Base-by-base conservation (phyloP, 2,113 vertebrate genomes). In the Eidolon helvum region DNA sequence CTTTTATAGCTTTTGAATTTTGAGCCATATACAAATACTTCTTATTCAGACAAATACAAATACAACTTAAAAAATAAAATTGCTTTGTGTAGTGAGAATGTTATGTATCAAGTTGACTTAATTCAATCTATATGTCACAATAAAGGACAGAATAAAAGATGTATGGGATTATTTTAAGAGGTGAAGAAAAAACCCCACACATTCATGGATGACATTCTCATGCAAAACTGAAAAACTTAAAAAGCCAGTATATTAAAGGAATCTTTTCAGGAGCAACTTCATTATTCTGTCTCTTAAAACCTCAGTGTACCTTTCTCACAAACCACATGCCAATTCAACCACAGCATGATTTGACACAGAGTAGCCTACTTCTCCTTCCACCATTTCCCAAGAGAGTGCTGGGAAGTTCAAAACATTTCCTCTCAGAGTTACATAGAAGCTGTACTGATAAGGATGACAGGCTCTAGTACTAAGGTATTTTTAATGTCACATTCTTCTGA, bases 271-370 rank as follows among this genome's bases (percentile, higher is more conserved):
- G 84, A 97, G 84, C 77, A 79, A 90, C 45, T 96, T 53, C 69
- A 87, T 59, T 40, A 84, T 91, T 97, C 95, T 98, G 97, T 66
- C 86, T 91, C 97, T 97, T 87, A 78, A 94, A 79, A 43, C 59
- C 45, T 26, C 87, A 91, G 87, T 91, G 94, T 55, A 72, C 53
- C 50, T 97, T 96, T 91, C 97, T 96, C 96, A 97, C 95, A 95
- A 97, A 96, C 97, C 94, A 68, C 95, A 94, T 30, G 84, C 96
- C 97, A 97, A 98, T 98, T 98, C 97, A 98, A 75, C 90, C 95
- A 96, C 97, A 86, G 94, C 95, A 93, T 96, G 94, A 91, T 96
- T 0, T 96, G 95, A 97, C 95, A 95, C 78, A 96, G 97, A 97
- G 96, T 72, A 98, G 98, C 93, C 97, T 96, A 94, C 91, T 93